These are phyloP conservation scores for Tachina lurida DNA, from an alignment of 2,888 invertebrate species.

Conservation along the genomic window DNA sequence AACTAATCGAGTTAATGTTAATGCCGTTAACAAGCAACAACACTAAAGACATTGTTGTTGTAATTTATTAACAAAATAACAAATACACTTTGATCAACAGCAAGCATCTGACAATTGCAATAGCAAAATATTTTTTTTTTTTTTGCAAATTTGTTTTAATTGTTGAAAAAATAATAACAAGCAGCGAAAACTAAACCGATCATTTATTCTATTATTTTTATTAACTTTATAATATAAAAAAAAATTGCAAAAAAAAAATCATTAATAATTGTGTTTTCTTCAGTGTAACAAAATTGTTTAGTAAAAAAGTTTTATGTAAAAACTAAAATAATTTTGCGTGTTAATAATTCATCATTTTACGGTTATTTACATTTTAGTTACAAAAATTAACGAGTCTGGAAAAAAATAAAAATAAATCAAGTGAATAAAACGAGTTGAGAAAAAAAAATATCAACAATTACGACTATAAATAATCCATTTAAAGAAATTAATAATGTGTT, in stretches of 20 bases:
- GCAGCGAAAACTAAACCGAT: background rate
- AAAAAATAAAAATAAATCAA: constrained; percentile 36
- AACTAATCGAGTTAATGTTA: background rate
- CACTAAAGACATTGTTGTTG: constrained; percentile 21
- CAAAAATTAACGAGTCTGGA: constrained; percentile 27
- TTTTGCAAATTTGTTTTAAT: constrained; percentile 7
- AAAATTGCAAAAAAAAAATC: constrained; percentile 23
- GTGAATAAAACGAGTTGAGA: constrained; percentile 4
- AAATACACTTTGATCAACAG: constrained; percentile 20
- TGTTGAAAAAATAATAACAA: constrained; percentile 35
- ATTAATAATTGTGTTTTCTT: constrained; percentile 31
- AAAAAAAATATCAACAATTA: constrained; percentile 22
- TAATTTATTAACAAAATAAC: constrained; percentile 30
- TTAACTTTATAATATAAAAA: constrained; percentile 5
- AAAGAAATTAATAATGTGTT: constrained; percentile 50
- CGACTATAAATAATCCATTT: background rate
- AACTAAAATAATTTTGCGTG: constrained; percentile 53
- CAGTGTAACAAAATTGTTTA: constrained; percentile 42
- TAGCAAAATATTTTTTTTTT: background rate
- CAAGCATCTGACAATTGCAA: constrained; percentile 13
- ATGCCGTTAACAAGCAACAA: constrained; percentile 60
- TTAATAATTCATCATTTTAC: constrained; percentile 49
- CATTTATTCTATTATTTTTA: constrained; percentile 37
- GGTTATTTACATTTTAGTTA: constrained; percentile 58
- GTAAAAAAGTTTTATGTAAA: constrained; percentile 10